Percentiles rank a stretch among this genome's conserved stretches.
phyloP scores from a whole-genome alignment of 2,888 invertebrate genomes.

The Netelia virgata region DNA sequence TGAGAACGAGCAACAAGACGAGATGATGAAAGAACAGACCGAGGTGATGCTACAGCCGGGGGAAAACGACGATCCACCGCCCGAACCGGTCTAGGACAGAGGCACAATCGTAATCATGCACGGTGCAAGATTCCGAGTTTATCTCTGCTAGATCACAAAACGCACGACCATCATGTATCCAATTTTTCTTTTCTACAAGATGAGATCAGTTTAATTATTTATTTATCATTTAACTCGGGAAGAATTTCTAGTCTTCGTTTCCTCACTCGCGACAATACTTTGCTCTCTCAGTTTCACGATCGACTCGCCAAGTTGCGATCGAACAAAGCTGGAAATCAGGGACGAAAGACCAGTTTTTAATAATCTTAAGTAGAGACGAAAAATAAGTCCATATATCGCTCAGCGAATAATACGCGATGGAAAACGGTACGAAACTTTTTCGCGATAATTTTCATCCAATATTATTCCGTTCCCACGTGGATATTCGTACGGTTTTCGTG shows the following conservation, averaged over 20 bases:
- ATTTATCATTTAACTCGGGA: not conserved
- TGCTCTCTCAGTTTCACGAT: not conserved
- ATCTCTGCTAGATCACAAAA: constrained; percentile 77
- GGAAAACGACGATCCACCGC: constrained; percentile 77
- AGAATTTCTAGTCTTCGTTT: not conserved
- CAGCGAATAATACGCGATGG: not conserved
- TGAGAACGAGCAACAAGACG: constrained; percentile 73
- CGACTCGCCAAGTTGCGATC: constrained; percentile 12
- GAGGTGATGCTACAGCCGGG: constrained; percentile 79
- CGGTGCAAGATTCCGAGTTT: constrained; percentile 82
- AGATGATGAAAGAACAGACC: constrained; percentile 79
- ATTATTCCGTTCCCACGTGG: not conserved
- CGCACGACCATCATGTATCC: constrained; percentile 19
- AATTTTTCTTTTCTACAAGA: constrained; percentile 31
- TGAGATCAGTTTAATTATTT: not conserved
- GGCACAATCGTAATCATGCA: constrained; percentile 80
- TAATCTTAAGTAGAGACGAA: constrained; percentile 1
- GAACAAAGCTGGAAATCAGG: constrained; percentile 27
- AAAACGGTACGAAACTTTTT: constrained; percentile 4
- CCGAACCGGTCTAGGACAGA: constrained; percentile 82
- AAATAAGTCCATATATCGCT: constrained; percentile 3
- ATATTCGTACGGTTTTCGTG: constrained; percentile 25
- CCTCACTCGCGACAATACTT: not conserved
- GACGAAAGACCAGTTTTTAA: constrained; percentile 19
- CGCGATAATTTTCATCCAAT: not conserved